phyloP scores from a whole-genome alignment of 2,113 vertebrate genomes.

The Carettochelys insculpta region DNA sequence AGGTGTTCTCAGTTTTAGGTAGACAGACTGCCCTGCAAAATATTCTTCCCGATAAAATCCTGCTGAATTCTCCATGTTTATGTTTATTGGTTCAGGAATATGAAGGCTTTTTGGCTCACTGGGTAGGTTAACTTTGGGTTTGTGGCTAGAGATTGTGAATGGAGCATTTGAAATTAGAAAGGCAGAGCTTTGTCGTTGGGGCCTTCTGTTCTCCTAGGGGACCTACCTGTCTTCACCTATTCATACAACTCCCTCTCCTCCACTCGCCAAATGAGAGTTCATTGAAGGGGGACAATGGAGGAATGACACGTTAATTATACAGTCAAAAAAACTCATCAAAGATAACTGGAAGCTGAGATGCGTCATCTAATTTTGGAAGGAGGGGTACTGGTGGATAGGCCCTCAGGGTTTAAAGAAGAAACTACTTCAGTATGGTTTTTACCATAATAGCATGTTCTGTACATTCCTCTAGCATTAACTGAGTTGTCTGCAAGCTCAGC shows the following conservation, averaged over 20 bases:
- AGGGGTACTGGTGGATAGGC: not conserved
- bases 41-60: not conserved
- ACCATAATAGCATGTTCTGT: not conserved
- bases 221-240: not conserved
- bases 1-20: not conserved
- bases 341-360: not conserved
- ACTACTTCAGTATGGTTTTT: too few relatives aligned
- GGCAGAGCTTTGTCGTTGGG: not conserved
- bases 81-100: not conserved
- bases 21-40: not conserved
- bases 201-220: not conserved
- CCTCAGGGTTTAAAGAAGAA: not conserved
- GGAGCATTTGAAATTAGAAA: not conserved
- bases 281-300: not conserved
- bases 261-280: not conserved
- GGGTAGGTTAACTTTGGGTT: not conserved
- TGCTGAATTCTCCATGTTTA: not conserved
- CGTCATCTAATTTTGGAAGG: accelerated
- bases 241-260: not conserved
- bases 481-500: not conserved
- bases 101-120: not conserved
- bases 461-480: slow-evolving; percentile 5
- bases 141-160: not conserved
- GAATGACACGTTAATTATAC: not conserved
- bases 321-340: not conserved